Evolutionary conservation across 2,888 invertebrate genomes (phyloP), one percentile per base, ranked within the genome.

Genomic region (Spicauda simplicius): DNA sequence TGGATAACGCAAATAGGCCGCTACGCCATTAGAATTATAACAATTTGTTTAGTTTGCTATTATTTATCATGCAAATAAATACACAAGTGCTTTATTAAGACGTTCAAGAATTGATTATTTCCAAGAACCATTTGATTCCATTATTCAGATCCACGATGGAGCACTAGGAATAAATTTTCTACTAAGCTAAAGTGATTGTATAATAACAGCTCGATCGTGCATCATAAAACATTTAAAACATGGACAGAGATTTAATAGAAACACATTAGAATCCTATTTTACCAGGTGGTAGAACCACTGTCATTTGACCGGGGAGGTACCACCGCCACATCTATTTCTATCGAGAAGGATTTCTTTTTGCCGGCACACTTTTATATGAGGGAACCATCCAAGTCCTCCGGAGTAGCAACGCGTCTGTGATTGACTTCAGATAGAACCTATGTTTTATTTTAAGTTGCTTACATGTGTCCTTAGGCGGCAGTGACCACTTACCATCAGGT

Each of bases 11-110:
- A 61, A 66, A 61, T 61, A 60, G 60, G 55, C 60, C 66, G 60
- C 60, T 66, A 55, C 59, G 59, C 53, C 54, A 54, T 54, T 58
- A 45, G 58, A 66, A 66, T 66, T 64, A 60, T 54, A 66, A 66
- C 55, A 55, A 55, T 63, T 63, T 48, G 20, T 20, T 54, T 25
- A 14, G 56, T 19, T 63, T 19, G 50, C 57, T 41, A 52, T 52
- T 64, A 64, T 58, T 58, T 58, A 64, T 64, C 33, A 64, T 64
- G 64, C 64, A 64, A 64, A 64, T 64, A 64, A 64, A 64, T 64
- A 64, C 64, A 37, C 56, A 52, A 50, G 52, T 37, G 12, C 37
- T 57, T 57, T 57, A 64, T 50, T 57, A 56, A 64, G 50, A 64
- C 50, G 64, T 55, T 52, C 37, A 37, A 56, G 64, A 57, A 64